phyloP scores from a whole-genome alignment of 2,113 vertebrate genomes.

The Aythya baeri region DNA sequence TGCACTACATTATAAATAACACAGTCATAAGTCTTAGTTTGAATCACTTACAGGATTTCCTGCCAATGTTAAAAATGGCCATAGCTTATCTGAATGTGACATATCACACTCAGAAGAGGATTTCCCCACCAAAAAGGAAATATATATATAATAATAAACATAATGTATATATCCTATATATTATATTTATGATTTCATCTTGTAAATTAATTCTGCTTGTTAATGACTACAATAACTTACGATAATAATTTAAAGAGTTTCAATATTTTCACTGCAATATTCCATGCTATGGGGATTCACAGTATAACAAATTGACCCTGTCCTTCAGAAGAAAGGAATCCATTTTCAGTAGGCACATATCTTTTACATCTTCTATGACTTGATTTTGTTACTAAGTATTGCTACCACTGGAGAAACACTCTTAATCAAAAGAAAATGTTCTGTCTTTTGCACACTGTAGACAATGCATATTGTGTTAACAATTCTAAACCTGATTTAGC shows the following conservation, averaged over 20 bases:
- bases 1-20: neutral
- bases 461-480: neutral
- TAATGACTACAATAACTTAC: neutral
- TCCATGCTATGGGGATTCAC: neutral
- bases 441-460: neutral
- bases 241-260: neutral
- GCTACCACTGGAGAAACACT: neutral
- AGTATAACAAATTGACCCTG: neutral
- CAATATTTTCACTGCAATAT: neutral
- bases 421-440: neutral
- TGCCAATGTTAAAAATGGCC: neutral
- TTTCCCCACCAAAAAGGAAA: neutral
- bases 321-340: neutral
- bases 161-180: too few relatives aligned
- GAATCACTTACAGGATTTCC: slow-evolving; percentile 16
- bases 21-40: neutral
- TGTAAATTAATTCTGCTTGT: neutral
- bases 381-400: neutral
- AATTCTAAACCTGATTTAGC: neutral
- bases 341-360: neutral
- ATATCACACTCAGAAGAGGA: neutral
- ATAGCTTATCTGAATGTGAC: neutral
- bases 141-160: too few relatives aligned
- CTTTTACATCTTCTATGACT: neutral
- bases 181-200: neutral